Conservation (phyloP, 30 jellyfish, hydroid and myxozoan species). For the Cassiopea xamachana region DNA sequence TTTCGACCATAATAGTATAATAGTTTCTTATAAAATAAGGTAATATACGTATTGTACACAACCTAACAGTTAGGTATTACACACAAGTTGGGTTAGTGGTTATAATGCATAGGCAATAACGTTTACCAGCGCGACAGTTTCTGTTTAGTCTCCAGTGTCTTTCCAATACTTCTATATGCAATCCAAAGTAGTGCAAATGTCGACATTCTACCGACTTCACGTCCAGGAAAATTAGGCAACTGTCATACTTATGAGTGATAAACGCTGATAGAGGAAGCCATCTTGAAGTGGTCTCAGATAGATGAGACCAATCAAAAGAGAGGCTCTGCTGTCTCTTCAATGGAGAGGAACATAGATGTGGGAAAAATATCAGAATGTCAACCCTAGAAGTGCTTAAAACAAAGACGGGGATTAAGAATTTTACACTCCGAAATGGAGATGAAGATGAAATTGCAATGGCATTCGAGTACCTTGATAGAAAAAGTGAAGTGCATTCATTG, state of each 20-base stretch:
- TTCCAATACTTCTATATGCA: constrained; percentile 67
- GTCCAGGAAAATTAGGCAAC: not conserved
- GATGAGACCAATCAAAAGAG: not conserved
- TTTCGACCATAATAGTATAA: too few relatives aligned
- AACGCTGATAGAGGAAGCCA: not conserved
- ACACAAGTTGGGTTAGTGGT: not conserved
- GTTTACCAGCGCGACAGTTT: constrained; percentile 60
- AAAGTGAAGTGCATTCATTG: constrained; percentile 79
- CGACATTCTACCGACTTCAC: not conserved
- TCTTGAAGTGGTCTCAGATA: constrained; percentile 14
- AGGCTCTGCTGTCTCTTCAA: not conserved
- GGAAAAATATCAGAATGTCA: constrained; percentile 44
- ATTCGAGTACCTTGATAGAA: constrained; percentile 68
- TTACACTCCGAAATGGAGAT: constrained; percentile 66
- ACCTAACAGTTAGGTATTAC: too few relatives aligned
- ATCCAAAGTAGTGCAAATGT: constrained; percentile 62
- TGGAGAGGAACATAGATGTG: not conserved
- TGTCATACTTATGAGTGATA: too few relatives aligned
- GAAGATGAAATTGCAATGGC: constrained; percentile 80
- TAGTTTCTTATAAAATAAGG: too few relatives aligned
- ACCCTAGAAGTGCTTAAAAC: constrained; percentile 73
- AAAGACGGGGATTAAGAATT: constrained; percentile 61
- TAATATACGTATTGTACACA: too few relatives aligned
- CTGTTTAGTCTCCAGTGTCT: constrained; percentile 36
- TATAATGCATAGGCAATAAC: not conserved